Evolutionary conservation across 2,797 vertebrate species (phyloP).

Genomic region (Diglossa cyanea): DNA sequence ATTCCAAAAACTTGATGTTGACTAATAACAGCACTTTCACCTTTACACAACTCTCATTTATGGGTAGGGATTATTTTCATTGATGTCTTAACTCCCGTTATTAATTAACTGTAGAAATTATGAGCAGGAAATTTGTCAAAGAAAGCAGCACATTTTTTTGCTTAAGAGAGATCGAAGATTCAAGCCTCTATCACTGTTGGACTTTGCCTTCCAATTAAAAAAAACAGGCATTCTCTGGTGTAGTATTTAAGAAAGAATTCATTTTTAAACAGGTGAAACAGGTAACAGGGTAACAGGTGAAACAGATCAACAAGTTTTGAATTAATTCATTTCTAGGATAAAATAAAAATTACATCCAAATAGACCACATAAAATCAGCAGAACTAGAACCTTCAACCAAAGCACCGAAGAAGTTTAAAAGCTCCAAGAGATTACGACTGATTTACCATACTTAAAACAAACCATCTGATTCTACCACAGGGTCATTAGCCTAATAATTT

Average conservation of each 20-base stretch:
- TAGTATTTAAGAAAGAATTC: background rate
- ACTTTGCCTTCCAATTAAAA: background rate
- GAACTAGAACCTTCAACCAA: background rate
- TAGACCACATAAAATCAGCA: background rate
- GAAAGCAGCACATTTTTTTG: background rate
- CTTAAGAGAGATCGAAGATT: background rate
- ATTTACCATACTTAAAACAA: background rate
- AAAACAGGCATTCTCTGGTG: background rate
- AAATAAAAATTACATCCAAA: background rate
- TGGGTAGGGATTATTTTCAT: background rate
- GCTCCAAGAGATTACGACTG: background rate
- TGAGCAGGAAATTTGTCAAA: background rate
- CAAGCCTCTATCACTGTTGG: background rate
- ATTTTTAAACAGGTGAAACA: background rate
- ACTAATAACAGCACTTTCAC: background rate
- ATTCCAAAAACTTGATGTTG: background rate
- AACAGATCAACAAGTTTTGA: background rate
- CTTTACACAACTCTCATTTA: background rate
- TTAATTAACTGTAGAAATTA: background rate
- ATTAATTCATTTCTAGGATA: accelerated
- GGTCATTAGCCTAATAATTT: background rate
- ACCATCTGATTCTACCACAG: background rate
- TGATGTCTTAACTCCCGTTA: background rate
- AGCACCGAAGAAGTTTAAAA: background rate
- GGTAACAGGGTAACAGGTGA: background rate